phyloP scores from a whole-genome alignment of 1,140 invertebrate species.

The Drosophila azteca region DNA sequence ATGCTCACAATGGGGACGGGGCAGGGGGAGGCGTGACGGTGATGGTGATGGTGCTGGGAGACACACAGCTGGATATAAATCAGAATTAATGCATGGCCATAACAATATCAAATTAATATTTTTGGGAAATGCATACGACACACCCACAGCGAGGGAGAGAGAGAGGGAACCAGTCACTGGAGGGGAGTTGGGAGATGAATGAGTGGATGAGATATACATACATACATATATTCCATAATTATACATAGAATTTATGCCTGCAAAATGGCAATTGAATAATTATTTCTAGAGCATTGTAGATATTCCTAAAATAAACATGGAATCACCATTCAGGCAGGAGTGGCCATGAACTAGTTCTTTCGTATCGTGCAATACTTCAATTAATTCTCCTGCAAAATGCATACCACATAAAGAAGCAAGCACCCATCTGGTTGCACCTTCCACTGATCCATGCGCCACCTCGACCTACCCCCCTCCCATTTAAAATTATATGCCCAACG shows the following conservation, averaged over 20 bases:
- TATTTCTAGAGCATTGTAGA: neutral
- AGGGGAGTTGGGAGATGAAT: too few species aligned
- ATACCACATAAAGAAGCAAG: too few species aligned
- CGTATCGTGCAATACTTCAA: too few species aligned
- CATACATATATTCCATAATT: neutral
- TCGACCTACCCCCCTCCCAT: too few species aligned
- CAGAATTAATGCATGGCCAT: constrained; percentile 42
- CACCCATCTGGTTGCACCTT: too few species aligned
- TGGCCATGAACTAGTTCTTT: too few species aligned
- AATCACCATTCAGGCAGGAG: too few species aligned
- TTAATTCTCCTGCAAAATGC: too few species aligned
- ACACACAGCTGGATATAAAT: constrained; percentile 57
- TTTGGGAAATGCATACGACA: constrained; percentile 23
- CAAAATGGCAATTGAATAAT: constrained; percentile 13
- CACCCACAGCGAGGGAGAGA: too few species aligned
- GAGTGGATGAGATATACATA: constrained; percentile 18
- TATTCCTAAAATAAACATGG: too few species aligned
- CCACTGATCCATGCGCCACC: too few species aligned
- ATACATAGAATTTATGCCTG: constrained; percentile 10
- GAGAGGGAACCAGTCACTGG: too few species aligned
- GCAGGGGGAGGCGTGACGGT: neutral
- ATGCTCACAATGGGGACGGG: constrained; percentile 16
- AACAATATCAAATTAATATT: constrained; percentile 56
- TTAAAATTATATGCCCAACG: neutral
- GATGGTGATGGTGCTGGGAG: neutral